These are phyloP conservation scores for Astyanax mexicanus DNA, from an alignment of 2,797 vertebrate genomes.

Conservation along the genomic window DNA sequence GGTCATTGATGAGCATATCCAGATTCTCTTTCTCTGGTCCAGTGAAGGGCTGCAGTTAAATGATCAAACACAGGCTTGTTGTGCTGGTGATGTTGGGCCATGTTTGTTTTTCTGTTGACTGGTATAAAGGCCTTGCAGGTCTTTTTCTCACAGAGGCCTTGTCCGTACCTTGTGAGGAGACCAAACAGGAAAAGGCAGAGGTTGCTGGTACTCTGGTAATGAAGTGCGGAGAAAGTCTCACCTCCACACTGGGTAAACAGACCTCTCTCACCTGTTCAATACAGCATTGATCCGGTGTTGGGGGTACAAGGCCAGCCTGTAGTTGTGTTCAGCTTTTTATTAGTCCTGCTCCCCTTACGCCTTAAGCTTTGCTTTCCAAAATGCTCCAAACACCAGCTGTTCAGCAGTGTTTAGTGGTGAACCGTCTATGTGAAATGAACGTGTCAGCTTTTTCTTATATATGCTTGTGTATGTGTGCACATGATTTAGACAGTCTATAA, in stretches of 20 bases:
- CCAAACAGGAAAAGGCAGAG: slow-evolving; percentile 43
- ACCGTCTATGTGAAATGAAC: background rate
- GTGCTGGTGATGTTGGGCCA: background rate
- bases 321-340: slow-evolving; percentile 3
- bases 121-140: slow-evolving; percentile 13
- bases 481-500: no score
- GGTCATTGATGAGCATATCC: background rate
- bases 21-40: background rate
- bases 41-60: background rate
- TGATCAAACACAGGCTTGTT: background rate
- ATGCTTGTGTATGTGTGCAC: no score
- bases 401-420: background rate
- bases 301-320: background rate
- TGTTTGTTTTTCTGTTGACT: background rate
- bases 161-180: slow-evolving; percentile 12
- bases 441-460: background rate
- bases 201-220: slow-evolving; percentile 21
- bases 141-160: background rate
- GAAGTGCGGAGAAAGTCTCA: slow-evolving; percentile 26
- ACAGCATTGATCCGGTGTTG: slow-evolving; percentile 40
- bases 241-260: slow-evolving; percentile 37
- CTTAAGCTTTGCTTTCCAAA: background rate
- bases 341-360: background rate
- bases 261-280: slow-evolving; percentile 49
- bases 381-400: background rate